Conservation (phyloP, 1,140 invertebrate species). For the Drosophila micromelanica region DNA sequence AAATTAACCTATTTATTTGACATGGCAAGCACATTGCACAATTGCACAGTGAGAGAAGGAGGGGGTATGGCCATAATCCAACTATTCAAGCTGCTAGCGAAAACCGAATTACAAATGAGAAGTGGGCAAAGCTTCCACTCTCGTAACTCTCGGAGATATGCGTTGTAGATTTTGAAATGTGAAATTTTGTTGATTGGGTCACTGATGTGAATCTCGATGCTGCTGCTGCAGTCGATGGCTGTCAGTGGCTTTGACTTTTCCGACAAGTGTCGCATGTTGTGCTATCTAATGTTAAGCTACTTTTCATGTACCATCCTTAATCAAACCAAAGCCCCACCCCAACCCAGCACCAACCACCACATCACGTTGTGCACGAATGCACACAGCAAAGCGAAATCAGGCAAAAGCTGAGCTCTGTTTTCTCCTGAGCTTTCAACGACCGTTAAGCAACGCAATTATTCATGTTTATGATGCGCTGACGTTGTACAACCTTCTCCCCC, state of each 20-base stretch:
- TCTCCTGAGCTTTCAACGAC: conserved; percentile 74
- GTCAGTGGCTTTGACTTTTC: conserved; percentile 56
- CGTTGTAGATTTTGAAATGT: conserved; percentile 25
- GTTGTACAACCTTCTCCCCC: conserved; percentile 28
- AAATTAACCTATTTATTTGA: conserved; percentile 3
- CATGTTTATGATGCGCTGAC: conserved; percentile 78
- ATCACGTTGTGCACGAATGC: conserved; percentile 58
- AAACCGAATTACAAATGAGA: conserved; percentile 9
- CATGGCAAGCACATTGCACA: conserved; percentile 5
- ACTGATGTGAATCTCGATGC: conserved; percentile 19
- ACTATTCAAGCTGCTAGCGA: not conserved
- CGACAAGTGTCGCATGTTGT: conserved; percentile 77
- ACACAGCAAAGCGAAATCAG: conserved; percentile 31
- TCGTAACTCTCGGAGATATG: conserved; percentile 4
- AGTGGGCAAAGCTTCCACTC: not conserved
- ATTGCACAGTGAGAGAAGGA: not conserved
- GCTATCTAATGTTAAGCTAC: conserved; percentile 76
- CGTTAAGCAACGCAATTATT: conserved; percentile 76
- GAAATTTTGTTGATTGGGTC: conserved; percentile 23
- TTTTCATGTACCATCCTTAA: conserved; percentile 67
- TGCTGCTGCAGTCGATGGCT: conserved; percentile 47
- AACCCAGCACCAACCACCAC: not conserved
- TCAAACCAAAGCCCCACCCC: not conserved
- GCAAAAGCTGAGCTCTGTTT: conserved; percentile 7
- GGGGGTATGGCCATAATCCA: not conserved